phyloP scores from a whole-genome alignment of 2,113 vertebrate genomes.

The Rhea pennata region DNA sequence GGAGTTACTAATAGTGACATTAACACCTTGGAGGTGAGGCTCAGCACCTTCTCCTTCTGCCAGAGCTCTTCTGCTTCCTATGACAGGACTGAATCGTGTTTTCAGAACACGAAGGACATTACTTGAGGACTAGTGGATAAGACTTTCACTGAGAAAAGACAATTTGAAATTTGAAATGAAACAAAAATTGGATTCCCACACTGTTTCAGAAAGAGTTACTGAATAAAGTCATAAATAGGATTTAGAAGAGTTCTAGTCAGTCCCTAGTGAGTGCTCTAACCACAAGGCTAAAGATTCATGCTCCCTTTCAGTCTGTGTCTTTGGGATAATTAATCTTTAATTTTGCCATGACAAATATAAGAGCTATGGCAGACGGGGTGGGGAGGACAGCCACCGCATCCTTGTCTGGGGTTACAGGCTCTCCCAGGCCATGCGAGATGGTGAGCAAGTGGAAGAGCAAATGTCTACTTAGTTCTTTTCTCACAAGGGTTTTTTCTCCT shows the following conservation, averaged over 20 bases:
- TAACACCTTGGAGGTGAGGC: not conserved
- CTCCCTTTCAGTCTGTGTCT: not conserved
- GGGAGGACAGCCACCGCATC: too few relatives aligned
- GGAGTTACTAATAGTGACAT: not conserved
- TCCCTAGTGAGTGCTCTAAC: not conserved
- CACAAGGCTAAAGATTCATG: not conserved
- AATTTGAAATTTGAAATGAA: not conserved
- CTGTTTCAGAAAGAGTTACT: not conserved
- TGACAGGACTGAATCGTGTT: not conserved
- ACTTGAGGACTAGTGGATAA: not conserved
- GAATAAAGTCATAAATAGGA: not conserved
- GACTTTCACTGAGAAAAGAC: not conserved
- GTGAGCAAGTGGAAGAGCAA: not conserved
- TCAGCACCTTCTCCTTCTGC: fast-evolving
- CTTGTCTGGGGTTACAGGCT: not conserved
- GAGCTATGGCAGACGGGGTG: not conserved
- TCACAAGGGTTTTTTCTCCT: not conserved
- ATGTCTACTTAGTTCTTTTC: not conserved
- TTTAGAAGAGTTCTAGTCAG: not conserved
- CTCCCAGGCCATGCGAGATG: not conserved
- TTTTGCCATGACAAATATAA: not conserved
- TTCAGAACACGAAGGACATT: not conserved
- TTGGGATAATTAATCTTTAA: not conserved
- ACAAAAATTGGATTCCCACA: not conserved
- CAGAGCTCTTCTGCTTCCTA: not conserved